phyloP scores from a whole-genome alignment of 2,888 invertebrate genomes.

The Octonoba sinensis region DNA sequence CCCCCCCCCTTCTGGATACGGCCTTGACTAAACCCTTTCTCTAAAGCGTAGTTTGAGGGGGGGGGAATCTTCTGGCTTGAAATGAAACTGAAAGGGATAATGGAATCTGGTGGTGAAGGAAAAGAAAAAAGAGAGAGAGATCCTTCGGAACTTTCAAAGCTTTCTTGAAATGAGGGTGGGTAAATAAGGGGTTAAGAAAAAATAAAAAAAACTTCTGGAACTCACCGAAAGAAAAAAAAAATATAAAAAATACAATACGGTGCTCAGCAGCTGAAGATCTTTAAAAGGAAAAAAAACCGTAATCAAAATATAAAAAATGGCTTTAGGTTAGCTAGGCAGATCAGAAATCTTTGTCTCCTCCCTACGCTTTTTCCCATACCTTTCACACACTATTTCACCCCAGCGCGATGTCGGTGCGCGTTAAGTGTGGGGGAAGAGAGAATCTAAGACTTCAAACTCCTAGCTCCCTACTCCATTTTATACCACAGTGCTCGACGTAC shows the following conservation, averaged over 20 bases:
- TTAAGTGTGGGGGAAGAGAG: conserved; percentile 13
- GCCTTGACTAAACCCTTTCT: no score
- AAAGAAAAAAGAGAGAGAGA: no score
- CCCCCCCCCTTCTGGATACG: no score
- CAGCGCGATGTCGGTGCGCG: conserved; percentile 31
- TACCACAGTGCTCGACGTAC: no score
- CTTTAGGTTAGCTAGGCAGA: conserved; percentile 39
- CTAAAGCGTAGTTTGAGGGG: no score
- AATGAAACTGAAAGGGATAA: no score
- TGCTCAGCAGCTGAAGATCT: conserved; percentile 40
- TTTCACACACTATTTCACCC: no score
- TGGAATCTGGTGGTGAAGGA: no score
- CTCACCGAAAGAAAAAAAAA: conserved; percentile 20
- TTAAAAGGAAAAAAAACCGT: conserved; percentile 21
- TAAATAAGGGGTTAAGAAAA: conserved; percentile 20
- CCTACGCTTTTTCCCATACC: neutral
- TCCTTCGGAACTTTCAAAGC: no score
- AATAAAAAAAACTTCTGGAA: neutral
- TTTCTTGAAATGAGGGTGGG: conserved; percentile 27
- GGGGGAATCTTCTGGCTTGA: no score
- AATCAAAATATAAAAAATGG: conserved; percentile 24
- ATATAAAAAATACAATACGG: conserved; percentile 1
- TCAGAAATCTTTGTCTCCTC: conserved; percentile 17
- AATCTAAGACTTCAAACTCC: no score
- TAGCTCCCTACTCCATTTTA: no score